These are phyloP conservation scores for Saturnia pavonia DNA, from an alignment of 2,888 invertebrate genomes.

Conservation along the genomic window DNA sequence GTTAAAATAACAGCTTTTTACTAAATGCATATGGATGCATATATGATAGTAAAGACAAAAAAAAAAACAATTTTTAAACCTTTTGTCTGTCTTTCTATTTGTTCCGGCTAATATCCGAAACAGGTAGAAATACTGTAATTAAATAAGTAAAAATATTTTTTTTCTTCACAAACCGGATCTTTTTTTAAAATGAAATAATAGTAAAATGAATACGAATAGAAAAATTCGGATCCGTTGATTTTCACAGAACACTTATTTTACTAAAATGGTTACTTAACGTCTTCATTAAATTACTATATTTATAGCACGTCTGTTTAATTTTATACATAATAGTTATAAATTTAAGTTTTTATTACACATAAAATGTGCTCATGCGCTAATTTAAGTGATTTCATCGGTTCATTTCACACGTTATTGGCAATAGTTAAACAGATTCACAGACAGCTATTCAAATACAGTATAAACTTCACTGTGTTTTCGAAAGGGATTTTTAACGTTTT, in stretches of 20 bases:
- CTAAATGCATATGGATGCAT: too few species aligned
- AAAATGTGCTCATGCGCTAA: conserved; percentile 15
- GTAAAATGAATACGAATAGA: background rate
- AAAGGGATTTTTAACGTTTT: background rate
- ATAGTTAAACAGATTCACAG: conserved; percentile 1
- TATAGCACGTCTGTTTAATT: conserved; percentile 29
- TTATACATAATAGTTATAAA: conserved; percentile 20
- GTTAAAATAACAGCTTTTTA: too few species aligned
- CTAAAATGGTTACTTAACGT: conserved; percentile 33
- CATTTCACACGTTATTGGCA: conserved; percentile 1
- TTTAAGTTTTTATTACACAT: conserved; percentile 22
- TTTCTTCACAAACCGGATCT: background rate
- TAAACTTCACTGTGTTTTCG: background rate
- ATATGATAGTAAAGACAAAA: too few species aligned
- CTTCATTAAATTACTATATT: conserved; percentile 37
- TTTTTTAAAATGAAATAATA: background rate
- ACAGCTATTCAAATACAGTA: conserved; percentile 8
- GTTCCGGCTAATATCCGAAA: too few species aligned
- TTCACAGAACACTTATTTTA: conserved; percentile 17
- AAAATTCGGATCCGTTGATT: conserved; percentile 16
- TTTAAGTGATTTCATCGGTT: conserved; percentile 2
- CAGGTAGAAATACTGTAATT: background rate
- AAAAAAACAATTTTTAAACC: too few species aligned
- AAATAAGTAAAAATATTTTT: background rate
- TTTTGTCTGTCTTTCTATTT: too few species aligned